Base-by-base conservation (phyloP, 2,888 invertebrate genomes). In the Plebejus melissa region DNA sequence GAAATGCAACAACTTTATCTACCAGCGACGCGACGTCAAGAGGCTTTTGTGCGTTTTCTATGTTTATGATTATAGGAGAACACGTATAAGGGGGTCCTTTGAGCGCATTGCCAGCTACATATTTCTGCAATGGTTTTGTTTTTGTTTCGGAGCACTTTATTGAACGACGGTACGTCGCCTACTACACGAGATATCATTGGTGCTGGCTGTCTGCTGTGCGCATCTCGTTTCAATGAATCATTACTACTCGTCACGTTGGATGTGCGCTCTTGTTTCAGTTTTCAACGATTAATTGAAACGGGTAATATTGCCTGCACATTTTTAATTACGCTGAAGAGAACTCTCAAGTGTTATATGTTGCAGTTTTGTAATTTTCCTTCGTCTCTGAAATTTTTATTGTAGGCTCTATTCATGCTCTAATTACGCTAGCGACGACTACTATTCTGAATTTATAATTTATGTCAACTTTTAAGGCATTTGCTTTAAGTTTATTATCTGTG, bases 21-120 rank as follows among this genome's bases (percentile, higher is more conserved):
- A 91, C 90, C 91, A 90, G 89, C 91, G 88, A 87, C 87, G 89
- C 90, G 88, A 88, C 81, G 83, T 89, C 89, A 88, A 88, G 91
- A 91, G 91, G 92, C 92, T 91, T 92, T 93, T 91, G 92, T 93
- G 91, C 92, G 90, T 93, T 93, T 91, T 90, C 91, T 90, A 91
- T 92, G 91, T 91, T 90, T 91, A 93, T 93, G 92, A 90, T 90
- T 92, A 91, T 91, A 93, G 90, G 85, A 88, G 87, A 88, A 87
- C 91, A 90, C 90, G 93, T 90, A 90, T 90, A 88, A 88, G 90
- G 89, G 75, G 90, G 87, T 87, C 89, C 90, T 91, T 91, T 91
- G 90, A 91, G 86, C 87, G 88, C 86, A 87, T 88, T 87, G 89
- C 88, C 87, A 81, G 85, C 81, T 82, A 81, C 82, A 83, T 82